These are phyloP conservation scores for Xestia c-nigrum DNA, from an alignment of 2,888 invertebrate species.

Conservation along the genomic window DNA sequence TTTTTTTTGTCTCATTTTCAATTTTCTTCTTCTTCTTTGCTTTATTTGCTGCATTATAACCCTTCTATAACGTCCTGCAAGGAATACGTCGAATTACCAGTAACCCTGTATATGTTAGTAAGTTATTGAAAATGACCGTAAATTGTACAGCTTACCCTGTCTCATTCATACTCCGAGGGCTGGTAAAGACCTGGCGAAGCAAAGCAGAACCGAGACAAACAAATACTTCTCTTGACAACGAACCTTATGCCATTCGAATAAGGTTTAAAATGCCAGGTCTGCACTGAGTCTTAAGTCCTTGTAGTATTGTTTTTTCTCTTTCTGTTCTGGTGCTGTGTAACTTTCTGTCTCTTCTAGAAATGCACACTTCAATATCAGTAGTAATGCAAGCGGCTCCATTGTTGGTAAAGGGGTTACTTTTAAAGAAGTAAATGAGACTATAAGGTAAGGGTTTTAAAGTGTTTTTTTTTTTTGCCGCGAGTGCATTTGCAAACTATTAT, in stretches of 20 bases:
- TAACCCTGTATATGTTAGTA: too few species aligned
- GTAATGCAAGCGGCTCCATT: conserved; percentile 31
- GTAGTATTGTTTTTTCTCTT: conserved; percentile 37
- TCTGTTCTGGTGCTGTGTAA: conserved; percentile 21
- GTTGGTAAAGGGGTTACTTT: conserved; percentile 11
- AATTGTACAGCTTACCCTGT: background rate
- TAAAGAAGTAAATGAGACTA: conserved; percentile 1
- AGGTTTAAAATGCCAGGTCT: conserved; percentile 1
- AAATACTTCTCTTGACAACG: background rate
- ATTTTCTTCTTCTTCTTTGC: too few species aligned
- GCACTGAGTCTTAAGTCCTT: background rate
- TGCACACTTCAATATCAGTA: conserved; percentile 28
- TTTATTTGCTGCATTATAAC: too few species aligned
- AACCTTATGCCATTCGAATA: conserved; percentile 1
- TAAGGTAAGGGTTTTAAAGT: conserved; percentile 36
- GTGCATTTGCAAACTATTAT: too few species aligned
- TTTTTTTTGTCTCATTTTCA: too few species aligned
- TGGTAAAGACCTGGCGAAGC: background rate
- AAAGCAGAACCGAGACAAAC: background rate
- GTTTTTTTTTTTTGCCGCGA: too few species aligned
- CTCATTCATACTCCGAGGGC: background rate
- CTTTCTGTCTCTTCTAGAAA: conserved; percentile 53
- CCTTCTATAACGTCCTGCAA: too few species aligned
- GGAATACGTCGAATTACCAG: too few species aligned
- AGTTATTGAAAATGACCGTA: too few species aligned